Evolutionary conservation across 2,888 invertebrate species (phyloP), one percentile per base, ranked within the genome.

Genomic region (Andrena minutula): DNA sequence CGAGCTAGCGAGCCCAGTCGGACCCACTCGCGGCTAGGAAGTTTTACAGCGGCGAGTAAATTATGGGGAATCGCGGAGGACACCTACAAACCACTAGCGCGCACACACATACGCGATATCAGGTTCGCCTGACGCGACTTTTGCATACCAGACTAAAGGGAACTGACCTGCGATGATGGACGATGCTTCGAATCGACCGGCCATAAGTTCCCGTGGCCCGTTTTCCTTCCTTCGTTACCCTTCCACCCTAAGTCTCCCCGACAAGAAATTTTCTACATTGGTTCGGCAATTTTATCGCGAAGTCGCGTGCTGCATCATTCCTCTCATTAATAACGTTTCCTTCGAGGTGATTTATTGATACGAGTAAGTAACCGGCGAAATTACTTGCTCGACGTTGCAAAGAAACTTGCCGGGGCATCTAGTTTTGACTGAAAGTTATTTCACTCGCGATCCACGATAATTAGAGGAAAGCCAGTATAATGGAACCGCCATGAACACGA

Each of bases 161-260:
- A 87, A 63, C 87, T 82, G 86, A 86, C 82, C 87, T 60, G 77
- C 61, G 77, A 87, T 87, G 86, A 86, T 87, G 79, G 85, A 87
- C 82, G 86, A 82, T 68, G 70, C 60, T 23, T 32, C 16, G 72
- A 71, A 84, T 84, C 84, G 80, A 84, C 61, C 74, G 80, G 74
- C 65, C 73, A 65, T 75, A 84, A 72, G 51, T 79, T 79, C 76
- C 69, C 60, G 72, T 75, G 47, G 58, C 68, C 65, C 35, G 58
- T 74, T 76, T 75, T 30, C 84, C 49, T 63, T 35, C 10, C 28
- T 32, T 35, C 51, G 30, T 7, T 60, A 28, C 70, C 71, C 6
- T 41, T 41, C 16, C 41, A 16, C 41, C 41, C 41, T 12, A 12
- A 2, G 32, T 20, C 20, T 41, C 47, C 32, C 41, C 58, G 60